Conservation (phyloP, 2,113 vertebrate species). For the Cyprinus carpio region DNA sequence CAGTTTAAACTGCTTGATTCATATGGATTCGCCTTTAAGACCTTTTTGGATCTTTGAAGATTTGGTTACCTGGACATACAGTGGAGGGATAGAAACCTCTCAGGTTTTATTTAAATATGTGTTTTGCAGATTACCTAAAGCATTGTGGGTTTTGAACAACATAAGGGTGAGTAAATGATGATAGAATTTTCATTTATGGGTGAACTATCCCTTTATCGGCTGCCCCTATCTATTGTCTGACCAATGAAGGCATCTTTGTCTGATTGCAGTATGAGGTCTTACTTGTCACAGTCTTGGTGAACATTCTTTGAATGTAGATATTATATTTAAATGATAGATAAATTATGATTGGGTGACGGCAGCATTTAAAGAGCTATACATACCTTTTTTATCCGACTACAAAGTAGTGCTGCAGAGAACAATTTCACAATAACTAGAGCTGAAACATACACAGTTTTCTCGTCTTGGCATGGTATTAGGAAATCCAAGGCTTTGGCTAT, state of each 20-base stretch:
- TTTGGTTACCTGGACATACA: background rate
- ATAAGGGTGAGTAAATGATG: no score
- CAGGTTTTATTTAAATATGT: background rate
- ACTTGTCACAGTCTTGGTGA: conserved; percentile 21
- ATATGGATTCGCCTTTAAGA: no score
- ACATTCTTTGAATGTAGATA: background rate
- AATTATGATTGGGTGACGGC: background rate
- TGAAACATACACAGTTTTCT: conserved; percentile 32
- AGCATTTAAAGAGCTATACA: conserved; percentile 22
- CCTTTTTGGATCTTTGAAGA: background rate
- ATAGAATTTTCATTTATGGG: no score
- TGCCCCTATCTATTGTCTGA: background rate
- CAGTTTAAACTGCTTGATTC: no score
- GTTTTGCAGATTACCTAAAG: background rate
- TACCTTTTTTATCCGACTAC: background rate
- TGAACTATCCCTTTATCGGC: background rate
- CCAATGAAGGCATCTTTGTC: conserved; percentile 25
- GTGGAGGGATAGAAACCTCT: background rate
- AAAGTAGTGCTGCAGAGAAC: conserved; percentile 15
- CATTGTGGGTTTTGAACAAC: no score
- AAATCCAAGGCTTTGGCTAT: conserved; percentile 49
- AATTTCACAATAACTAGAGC: conserved; percentile 29
- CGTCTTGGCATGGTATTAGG: conserved; percentile 41
- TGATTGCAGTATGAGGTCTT: conserved; percentile 14
- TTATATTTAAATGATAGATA: conserved; percentile 11